phyloP scores from a whole-genome alignment of 1,140 invertebrate genomes.

The Aphidius gifuensis region DNA sequence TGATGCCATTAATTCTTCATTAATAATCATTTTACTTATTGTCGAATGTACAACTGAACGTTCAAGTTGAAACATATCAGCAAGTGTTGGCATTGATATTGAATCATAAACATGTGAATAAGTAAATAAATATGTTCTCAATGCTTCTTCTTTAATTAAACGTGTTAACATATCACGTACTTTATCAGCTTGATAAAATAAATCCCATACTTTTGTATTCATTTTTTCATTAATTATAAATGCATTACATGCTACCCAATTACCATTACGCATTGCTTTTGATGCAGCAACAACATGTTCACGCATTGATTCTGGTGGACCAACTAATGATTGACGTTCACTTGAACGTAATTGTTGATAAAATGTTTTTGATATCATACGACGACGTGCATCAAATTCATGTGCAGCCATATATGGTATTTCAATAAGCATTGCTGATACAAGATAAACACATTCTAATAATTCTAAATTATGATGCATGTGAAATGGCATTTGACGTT shows the following conservation, averaged over 20 bases:
- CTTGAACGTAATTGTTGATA: conserved; percentile 96
- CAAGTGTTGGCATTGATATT: conserved; percentile 84
- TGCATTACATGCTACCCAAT: conserved; percentile 92
- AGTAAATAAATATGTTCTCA: conserved; percentile 96
- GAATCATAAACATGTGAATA: conserved; percentile 98
- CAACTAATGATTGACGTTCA: conserved; percentile 92
- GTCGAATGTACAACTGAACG: conserved; percentile 87
- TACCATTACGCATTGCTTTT: conserved; percentile 96
- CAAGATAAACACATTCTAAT: conserved; percentile 97
- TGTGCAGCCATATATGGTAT: conserved; percentile 99
- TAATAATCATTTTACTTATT: conserved; percentile 99
- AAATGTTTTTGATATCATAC: conserved; percentile 99
- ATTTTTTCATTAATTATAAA: conserved; percentile 99
- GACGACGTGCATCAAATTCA: conserved; percentile 92
- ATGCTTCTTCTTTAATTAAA: conserved; percentile 94
- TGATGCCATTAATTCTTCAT: conserved; percentile 97
- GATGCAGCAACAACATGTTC: conserved; percentile 99
- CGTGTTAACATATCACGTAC: conserved; percentile 90
- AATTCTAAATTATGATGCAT: conserved; percentile 99
- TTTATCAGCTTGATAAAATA: conserved; percentile 91
- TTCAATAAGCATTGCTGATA: conserved; percentile 98
- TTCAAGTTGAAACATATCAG: conserved; percentile 93
- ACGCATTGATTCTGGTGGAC: conserved; percentile 98
- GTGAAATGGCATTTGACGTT: conserved; percentile 98
- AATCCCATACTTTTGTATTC: conserved; percentile 98